Conservation (phyloP, 2,113 vertebrate species). For the Acanthisitta chloris region DNA sequence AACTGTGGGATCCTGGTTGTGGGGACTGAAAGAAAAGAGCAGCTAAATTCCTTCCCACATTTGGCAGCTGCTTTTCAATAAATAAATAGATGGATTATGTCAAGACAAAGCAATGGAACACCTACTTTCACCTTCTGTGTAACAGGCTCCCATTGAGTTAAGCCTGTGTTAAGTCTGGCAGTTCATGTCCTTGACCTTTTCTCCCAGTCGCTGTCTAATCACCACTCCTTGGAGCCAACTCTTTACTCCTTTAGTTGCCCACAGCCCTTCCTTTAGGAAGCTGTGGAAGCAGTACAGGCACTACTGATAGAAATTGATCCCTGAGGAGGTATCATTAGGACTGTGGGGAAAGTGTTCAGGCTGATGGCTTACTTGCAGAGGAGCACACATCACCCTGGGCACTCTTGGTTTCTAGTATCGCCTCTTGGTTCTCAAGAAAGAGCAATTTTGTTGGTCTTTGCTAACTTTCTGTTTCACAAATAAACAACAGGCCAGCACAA, state of each 20-base stretch:
- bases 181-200: background rate
- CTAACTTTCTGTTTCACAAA: background rate
- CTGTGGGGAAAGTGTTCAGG: background rate
- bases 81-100: background rate
- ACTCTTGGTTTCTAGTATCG: background rate
- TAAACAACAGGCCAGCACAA: background rate
- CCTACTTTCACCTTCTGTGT: background rate
- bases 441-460: background rate
- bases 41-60: background rate
- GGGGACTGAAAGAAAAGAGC: background rate
- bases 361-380: background rate
- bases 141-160: background rate
- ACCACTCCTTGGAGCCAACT: background rate
- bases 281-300: background rate
- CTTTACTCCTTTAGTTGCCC: background rate
- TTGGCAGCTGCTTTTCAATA: background rate
- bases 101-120: background rate
- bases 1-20: background rate
- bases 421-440: background rate
- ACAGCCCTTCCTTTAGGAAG: background rate
- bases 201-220: background rate
- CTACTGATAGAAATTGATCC: background rate
- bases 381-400: fast-evolving
- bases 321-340: background rate
- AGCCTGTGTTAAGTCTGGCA: background rate